Evolutionary conservation across 2,888 invertebrate genomes (phyloP).

Genomic region (Crepidodera aurea): DNA sequence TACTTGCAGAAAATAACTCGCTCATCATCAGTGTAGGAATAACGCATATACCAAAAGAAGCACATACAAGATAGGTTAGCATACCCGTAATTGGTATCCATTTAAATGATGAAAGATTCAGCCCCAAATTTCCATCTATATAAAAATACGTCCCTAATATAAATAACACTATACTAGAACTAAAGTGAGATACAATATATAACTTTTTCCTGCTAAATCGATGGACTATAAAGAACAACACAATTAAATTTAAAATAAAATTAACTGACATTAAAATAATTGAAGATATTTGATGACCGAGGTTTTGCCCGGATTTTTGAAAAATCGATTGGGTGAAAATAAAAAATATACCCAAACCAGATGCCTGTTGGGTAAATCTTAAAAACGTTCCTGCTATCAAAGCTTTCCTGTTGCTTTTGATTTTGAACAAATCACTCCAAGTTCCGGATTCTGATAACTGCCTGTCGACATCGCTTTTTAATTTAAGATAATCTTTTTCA

Average conservation of each 20-base stretch:
- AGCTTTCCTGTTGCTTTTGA: slow-evolving; percentile 50
- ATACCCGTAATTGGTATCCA: slow-evolving; percentile 52
- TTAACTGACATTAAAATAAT: slow-evolving; percentile 49
- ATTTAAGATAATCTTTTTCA: slow-evolving; percentile 44
- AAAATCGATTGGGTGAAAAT: slow-evolving; percentile 54
- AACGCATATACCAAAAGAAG: slow-evolving; percentile 46
- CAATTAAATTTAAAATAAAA: slow-evolving; percentile 8
- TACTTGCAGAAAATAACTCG: slow-evolving; percentile 48
- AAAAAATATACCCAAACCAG: slow-evolving; percentile 50
- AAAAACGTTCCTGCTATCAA: slow-evolving; percentile 50
- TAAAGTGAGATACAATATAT: slow-evolving; percentile 46
- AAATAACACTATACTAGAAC: slow-evolving; percentile 38
- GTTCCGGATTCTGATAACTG: slow-evolving; percentile 54
- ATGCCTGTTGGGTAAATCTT: slow-evolving; percentile 51
- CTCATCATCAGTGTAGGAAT: slow-evolving; percentile 48
- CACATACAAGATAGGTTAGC: slow-evolving; percentile 31
- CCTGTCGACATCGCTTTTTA: slow-evolving; percentile 49
- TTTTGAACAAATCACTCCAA: slow-evolving; percentile 51
- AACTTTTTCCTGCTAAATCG: slow-evolving; percentile 49
- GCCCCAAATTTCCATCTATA: slow-evolving; percentile 39
- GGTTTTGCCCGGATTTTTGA: slow-evolving; percentile 51
- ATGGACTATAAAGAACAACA: slow-evolving; percentile 36
- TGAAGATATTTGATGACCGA: slow-evolving; percentile 50
- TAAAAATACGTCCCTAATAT: slow-evolving; percentile 48
- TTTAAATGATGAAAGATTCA: slow-evolving; percentile 39